A percentile compares a stretch with the other conserved stretches of the same genome.
Evolutionary conservation across 2,888 invertebrate genomes (phyloP).

Genomic region (Chymomyza procnemis): DNA sequence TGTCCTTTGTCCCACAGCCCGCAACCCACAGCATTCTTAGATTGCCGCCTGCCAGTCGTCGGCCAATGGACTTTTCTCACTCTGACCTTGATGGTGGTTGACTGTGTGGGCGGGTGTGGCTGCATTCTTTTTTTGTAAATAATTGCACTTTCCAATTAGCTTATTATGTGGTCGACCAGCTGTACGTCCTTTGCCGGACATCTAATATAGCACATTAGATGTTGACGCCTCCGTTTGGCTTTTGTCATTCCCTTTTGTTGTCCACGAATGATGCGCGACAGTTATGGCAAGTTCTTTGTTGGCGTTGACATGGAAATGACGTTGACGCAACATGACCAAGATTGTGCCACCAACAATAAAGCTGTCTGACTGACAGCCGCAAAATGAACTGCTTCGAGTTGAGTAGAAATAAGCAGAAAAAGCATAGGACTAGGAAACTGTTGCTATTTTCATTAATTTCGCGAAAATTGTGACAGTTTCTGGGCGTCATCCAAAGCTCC

Average conservation of each 20-base stretch:
- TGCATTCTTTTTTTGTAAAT: conserved; percentile 12
- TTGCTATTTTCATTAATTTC: conserved; percentile 35
- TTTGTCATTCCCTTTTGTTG: background rate
- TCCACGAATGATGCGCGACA: background rate
- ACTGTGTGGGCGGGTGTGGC: background rate
- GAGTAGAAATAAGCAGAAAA: conserved; percentile 1
- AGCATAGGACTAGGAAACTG: conserved; percentile 10
- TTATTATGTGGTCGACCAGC: conserved; percentile 11
- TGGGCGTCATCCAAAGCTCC: background rate
- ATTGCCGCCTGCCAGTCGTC: background rate
- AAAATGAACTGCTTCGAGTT: conserved; percentile 9
- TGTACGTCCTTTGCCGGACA: background rate
- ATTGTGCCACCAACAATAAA: conserved; percentile 8
- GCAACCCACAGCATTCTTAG: conserved; percentile 1
- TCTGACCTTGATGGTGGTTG: background rate
- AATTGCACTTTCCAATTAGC: conserved; percentile 44
- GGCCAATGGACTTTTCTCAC: conserved; percentile 18
- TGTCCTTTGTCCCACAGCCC: too few species aligned
- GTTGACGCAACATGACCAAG: conserved; percentile 1
- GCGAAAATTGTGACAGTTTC: conserved; percentile 6
- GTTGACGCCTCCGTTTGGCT: too few species aligned
- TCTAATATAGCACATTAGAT: background rate
- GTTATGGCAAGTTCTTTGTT: background rate
- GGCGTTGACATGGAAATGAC: background rate
- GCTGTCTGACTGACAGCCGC: conserved; percentile 14